A percentile compares a stretch with the other conserved stretches of the same genome.
phyloP scores from a whole-genome alignment of 2,113 vertebrate species.

The Polypterus bichir region DNA sequence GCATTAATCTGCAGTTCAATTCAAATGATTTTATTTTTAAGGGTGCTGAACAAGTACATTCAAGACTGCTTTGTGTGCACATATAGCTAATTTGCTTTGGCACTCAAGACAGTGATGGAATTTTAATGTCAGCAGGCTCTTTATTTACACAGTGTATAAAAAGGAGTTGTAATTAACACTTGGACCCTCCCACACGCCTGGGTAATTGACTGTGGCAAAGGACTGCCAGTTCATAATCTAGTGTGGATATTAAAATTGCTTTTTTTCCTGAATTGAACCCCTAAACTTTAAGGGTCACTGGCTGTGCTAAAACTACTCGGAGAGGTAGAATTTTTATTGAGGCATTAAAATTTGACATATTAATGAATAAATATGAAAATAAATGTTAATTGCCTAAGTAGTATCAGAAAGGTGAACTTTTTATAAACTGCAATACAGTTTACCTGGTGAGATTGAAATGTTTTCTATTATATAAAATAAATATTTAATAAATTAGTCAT shows the following conservation, averaged over 20 bases:
- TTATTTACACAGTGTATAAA: conserved; percentile 83
- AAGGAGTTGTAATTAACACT: conserved; percentile 80
- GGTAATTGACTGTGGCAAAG: conserved; percentile 91
- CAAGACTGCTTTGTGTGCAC: conserved; percentile 32
- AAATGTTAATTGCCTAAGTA: conserved; percentile 20
- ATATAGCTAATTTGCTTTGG: conserved; percentile 56
- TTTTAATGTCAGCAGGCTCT: conserved; percentile 89
- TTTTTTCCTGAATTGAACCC: conserved; percentile 65
- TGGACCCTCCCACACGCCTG: conserved; percentile 67
- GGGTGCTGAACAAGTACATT: conserved; percentile 42
- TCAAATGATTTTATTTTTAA: no score
- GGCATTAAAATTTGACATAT: conserved; percentile 83
- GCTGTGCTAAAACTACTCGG: conserved; percentile 74
- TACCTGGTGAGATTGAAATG: no score
- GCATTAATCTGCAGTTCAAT: no score
- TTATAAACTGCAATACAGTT: no score
- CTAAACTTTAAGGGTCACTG: conserved; percentile 84
- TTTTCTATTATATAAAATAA: no score
- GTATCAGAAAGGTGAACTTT: background rate
- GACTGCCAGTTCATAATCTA: conserved; percentile 71
- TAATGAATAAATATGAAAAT: conserved; percentile 79
- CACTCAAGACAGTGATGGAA: conserved; percentile 65
- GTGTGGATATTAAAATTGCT: conserved; percentile 81
- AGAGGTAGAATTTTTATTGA: conserved; percentile 86
- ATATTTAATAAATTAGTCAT: no score